These are phyloP conservation scores for Anguilla obscura DNA, from an alignment of 2,797 vertebrate genomes.

Conservation along the genomic window DNA sequence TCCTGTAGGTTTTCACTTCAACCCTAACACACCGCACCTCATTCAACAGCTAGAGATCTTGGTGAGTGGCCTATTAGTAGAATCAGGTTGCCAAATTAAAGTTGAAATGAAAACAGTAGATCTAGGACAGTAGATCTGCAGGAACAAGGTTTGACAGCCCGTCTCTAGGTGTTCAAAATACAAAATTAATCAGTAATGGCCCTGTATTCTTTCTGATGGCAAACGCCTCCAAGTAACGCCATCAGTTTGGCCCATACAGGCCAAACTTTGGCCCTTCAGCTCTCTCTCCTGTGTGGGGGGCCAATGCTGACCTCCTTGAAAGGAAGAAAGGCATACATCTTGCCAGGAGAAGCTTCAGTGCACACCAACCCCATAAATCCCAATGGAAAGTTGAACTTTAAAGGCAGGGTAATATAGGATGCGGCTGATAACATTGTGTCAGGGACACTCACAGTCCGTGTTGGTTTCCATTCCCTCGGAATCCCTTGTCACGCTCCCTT, in stretches of 20 bases:
- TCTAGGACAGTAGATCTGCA: too few species aligned
- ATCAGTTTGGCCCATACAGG: neutral
- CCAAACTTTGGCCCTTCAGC: neutral
- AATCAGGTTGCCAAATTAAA: too few species aligned
- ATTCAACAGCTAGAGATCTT: too few species aligned
- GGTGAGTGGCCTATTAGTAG: too few species aligned
- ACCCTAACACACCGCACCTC: too few species aligned
- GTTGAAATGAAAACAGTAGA: too few species aligned
- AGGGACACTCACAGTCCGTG: neutral
- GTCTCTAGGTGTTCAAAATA: neutral
- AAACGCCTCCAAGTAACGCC: neutral
- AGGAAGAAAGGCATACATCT: neutral
- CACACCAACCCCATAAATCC: slow-evolving; percentile 10
- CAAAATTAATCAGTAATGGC: neutral
- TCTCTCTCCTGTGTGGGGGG: neutral
- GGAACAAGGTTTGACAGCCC: neutral
- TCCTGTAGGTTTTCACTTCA: too few species aligned
- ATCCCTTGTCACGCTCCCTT: slow-evolving; percentile 13
- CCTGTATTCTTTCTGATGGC: neutral
- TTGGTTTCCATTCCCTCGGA: slow-evolving; percentile 10
- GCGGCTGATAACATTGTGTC: slow-evolving; percentile 1
- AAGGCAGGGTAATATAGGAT: slow-evolving; percentile 17
- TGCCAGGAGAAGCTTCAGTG: neutral
- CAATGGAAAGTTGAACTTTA: slow-evolving; percentile 9
- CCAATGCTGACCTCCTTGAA: neutral